phyloP scores from a whole-genome alignment of 2,113 vertebrate species.

The Catharus fuscescens region DNA sequence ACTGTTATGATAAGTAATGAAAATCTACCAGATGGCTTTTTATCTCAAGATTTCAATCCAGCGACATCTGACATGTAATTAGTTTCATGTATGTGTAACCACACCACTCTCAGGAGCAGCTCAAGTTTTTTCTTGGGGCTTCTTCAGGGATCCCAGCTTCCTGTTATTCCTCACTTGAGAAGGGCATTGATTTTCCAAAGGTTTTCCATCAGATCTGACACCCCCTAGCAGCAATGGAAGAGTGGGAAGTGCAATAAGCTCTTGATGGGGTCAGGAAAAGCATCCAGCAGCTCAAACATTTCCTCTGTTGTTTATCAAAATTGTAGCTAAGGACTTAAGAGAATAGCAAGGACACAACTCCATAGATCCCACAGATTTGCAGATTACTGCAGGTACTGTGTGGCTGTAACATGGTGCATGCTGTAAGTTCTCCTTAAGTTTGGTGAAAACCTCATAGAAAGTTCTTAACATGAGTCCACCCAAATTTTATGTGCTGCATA shows the following conservation, averaged over 20 bases:
- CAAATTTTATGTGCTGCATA: background rate
- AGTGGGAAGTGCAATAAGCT: background rate
- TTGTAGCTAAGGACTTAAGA: background rate
- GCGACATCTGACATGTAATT: background rate
- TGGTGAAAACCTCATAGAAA: background rate
- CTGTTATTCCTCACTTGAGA: background rate
- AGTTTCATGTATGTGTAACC: background rate
- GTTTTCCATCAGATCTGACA: background rate
- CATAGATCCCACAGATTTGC: background rate
- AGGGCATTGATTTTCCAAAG: background rate
- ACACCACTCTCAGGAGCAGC: background rate
- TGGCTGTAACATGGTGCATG: background rate
- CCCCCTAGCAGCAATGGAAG: background rate
- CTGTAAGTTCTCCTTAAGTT: background rate
- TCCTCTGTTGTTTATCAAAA: background rate
- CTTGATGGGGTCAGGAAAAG: too few relatives aligned
- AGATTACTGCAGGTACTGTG: background rate
- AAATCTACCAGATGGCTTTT: constrained; percentile 22
- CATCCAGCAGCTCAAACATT: background rate
- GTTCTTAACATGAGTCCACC: rapidly evolving
- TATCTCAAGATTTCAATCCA: background rate
- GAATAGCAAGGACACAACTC: background rate
- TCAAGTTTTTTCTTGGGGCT: background rate
- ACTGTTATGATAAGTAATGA: constrained; percentile 17
- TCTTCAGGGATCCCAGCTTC: background rate